phyloP scores from a whole-genome alignment of 2,113 vertebrate species.

The Sinocyclocheilus rhinocerous region DNA sequence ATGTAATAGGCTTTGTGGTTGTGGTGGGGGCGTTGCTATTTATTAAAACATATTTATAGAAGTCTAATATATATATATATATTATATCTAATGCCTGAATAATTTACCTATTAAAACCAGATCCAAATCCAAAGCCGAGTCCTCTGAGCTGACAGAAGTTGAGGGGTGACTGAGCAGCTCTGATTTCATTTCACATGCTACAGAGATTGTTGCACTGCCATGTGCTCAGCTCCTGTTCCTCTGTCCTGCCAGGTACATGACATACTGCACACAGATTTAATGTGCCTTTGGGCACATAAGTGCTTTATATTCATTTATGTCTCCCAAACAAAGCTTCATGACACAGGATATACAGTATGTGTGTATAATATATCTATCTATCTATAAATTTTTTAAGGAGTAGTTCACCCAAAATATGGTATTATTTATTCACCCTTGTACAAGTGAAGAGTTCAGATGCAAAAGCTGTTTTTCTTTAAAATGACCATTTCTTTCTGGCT shows the following conservation, averaged over 20 bases:
- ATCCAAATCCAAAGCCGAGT: not conserved
- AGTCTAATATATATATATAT: no score
- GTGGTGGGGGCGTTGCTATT: not conserved
- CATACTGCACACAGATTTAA: not conserved
- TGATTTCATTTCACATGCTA: constrained; percentile 34
- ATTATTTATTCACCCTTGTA: no score
- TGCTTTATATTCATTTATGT: not conserved
- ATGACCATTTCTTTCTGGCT: no score
- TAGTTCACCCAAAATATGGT: no score
- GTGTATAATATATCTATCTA: no score
- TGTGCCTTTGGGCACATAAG: not conserved
- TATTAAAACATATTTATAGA: no score
- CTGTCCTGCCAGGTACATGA: constrained; percentile 31
- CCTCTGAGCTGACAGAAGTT: not conserved
- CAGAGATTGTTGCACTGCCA: constrained; percentile 13
- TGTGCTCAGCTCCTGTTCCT: not conserved
- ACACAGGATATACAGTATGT: not conserved
- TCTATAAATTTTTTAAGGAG: no score
- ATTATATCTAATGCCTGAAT: no score
- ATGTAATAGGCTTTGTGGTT: not conserved
- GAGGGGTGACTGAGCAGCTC: not conserved
- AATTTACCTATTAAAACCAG: no score
- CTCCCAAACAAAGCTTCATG: not conserved
- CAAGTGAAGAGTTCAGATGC: no score
- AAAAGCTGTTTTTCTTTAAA: no score